Evolutionary conservation across 1,140 invertebrate genomes (phyloP), one percentile per base, ranked within the genome.

Genomic region (Aphelinus certus): DNA sequence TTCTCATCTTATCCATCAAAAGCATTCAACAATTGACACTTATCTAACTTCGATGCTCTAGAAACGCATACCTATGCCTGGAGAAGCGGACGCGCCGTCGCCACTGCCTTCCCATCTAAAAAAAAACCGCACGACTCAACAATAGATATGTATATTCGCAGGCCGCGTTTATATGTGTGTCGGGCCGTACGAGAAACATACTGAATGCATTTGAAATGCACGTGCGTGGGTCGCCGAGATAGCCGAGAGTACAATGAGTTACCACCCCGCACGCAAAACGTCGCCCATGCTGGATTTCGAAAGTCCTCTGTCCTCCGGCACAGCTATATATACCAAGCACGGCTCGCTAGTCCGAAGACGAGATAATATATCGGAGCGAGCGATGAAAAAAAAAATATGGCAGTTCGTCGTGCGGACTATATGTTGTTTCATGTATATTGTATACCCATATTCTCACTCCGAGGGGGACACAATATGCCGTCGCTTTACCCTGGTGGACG

Each of bases 31-130:
- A 26, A 48, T 63, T 3, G 45, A 63, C 7, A 46, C 46, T 3
- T 63, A 2, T 63, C 61, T 60, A 48, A 63, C 61, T 53, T 4
- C 7, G 3, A 6, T 51, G 47, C 63, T 65, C 42, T 65, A 65
- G 51, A 48, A 10, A 10, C 48, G 61, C 61, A 63, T 48, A 48
- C 7, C 5, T 63, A 48, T 10, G 45, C 46, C 9, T 45, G 61
- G 45, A 63, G 61, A 63, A 63, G 61, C 61, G 61, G 48, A 47
- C 61, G 61, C 61, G 61, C 7, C 61, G 43, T 10, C 61, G 46
- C 9, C 61, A 45, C 61, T 45, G 9, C 61, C 61, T 10, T 45
- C 58, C 26, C 26, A 26, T 26, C 26, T 26, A 26, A 26, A 26
- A 26, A 26, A 26, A 26, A 26, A 26, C 26, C 43, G n/a, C 6